A percentile compares a stretch with the other conserved stretches of the same genome.
These are phyloP conservation scores for Chymomyza procnemis DNA, from an alignment of 2,888 invertebrate species.

Conservation along the genomic window DNA sequence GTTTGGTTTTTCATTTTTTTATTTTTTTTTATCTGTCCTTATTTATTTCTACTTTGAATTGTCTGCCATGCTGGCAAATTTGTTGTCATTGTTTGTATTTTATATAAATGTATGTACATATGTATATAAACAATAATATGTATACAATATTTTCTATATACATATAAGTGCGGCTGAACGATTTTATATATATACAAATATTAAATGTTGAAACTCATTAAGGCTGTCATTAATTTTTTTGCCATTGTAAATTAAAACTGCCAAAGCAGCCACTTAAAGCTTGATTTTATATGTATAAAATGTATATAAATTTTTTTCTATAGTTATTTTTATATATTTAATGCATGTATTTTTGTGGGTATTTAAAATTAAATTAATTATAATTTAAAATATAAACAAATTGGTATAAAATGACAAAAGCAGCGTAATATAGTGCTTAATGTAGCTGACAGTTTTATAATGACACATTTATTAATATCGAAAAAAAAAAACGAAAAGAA, in stretches of 20 bases:
- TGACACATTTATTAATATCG: slow-evolving; percentile 12
- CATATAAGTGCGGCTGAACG: neutral
- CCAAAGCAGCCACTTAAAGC: slow-evolving; percentile 12
- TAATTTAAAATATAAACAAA: slow-evolving; percentile 3
- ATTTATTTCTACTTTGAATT: slow-evolving; percentile 14
- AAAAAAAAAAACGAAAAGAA: neutral
- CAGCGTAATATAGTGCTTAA: slow-evolving; percentile 21
- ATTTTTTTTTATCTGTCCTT: neutral
- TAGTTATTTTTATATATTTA: neutral
- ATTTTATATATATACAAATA: neutral
- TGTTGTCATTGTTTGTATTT: slow-evolving; percentile 10
- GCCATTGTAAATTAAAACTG: slow-evolving; percentile 19
- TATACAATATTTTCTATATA: too few relatives aligned
- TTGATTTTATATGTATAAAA: neutral
- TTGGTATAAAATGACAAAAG: neutral
- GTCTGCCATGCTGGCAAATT: slow-evolving; percentile 13
- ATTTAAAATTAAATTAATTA: neutral
- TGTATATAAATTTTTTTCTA: neutral
- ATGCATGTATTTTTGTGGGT: neutral
- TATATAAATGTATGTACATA: neutral
- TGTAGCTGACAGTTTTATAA: slow-evolving; percentile 43
- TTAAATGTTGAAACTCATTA: slow-evolving; percentile 21
- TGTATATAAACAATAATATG: too few relatives aligned
- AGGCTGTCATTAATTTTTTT: slow-evolving; percentile 29
- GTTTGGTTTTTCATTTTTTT: neutral